Conservation (phyloP, 2,888 invertebrate species). For the Opisthograptis luteolata region DNA sequence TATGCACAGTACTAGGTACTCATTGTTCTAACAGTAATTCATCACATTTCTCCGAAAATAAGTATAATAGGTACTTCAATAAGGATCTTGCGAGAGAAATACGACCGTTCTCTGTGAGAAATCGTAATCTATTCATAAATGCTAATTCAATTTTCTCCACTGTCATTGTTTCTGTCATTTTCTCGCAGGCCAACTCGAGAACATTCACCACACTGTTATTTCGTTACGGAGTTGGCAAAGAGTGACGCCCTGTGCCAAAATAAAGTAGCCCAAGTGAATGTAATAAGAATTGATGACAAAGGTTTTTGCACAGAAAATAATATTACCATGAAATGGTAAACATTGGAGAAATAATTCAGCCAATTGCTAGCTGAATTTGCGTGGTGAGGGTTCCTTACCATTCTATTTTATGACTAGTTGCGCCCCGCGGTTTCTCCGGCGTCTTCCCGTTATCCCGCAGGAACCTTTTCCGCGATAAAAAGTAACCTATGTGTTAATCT, state of each 20-base stretch:
- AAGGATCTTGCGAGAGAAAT: slow-evolving; percentile 7
- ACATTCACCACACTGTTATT: slow-evolving; percentile 25
- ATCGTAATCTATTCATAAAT: slow-evolving; percentile 38
- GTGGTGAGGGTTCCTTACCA: no score
- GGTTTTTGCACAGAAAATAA: slow-evolving; percentile 19
- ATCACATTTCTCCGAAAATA: slow-evolving; percentile 4
- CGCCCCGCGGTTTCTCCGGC: no score
- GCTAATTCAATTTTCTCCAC: slow-evolving; percentile 36
- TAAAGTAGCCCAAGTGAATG: slow-evolving; percentile 28
- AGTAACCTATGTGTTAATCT: no score
- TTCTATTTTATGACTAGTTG: no score
- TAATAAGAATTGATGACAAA: slow-evolving; percentile 27
- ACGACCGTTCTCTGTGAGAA: slow-evolving; percentile 13
- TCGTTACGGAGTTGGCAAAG: slow-evolving; percentile 20
- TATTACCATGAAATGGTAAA: slow-evolving; percentile 19
- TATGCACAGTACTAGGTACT: no score
- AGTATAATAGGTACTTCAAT: slow-evolving; percentile 18
- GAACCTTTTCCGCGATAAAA: no score
- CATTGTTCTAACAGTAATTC: background rate
- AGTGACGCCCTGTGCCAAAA: slow-evolving; percentile 25
- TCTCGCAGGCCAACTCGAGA: slow-evolving; percentile 18
- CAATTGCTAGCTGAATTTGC: no score
- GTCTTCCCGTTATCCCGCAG: no score
- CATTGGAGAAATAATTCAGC: slow-evolving; percentile 14
- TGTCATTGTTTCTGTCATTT: slow-evolving; percentile 33